Evolutionary conservation across 1,140 invertebrate genomes (phyloP), one percentile per base, ranked within the genome.

Genomic region (Atta cephalotes): DNA sequence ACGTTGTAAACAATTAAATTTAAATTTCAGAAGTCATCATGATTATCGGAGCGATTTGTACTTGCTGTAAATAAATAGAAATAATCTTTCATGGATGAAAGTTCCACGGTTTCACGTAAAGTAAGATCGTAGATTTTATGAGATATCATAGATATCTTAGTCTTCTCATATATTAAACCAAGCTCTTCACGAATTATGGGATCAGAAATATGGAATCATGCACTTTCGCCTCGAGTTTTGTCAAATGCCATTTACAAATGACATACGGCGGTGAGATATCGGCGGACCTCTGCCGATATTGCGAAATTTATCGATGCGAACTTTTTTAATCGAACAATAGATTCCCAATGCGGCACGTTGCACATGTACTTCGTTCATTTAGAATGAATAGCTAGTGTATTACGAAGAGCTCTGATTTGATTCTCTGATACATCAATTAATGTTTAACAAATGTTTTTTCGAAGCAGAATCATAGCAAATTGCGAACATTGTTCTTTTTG

Each of bases 271-370:
- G 39, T 74, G 80, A 49, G 80, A 84, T 84, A 84, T 74, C 39
- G 70, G 21, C 16, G 35, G 53, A 5, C 14, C 51, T 31, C 39
- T 62, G 80, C 68, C 58, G 56, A 84, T 84, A 84, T 84, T 62
- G 56, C 28, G 39, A 51, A 63, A 84, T 84, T 84, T 84, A 84
- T 76, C 14, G 63, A 14, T 9, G 56, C 25, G 56, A 74, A 84
- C 25, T 84, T 84, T 84, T 84, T 84, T 84, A 62, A 84, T 81
- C 79, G 31, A 53, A 71, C 39, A 74, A 84, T 70, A 74, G 80
- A 84, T 76, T 63, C 0, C 39, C 49, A 70, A 28, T 31, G 14
- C 35, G 16, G 21, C 53, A 60, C 18, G 56, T 56, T 39, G 68
- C 68, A 18, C 49, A n/a, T 21, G 28, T 28, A 12, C 18, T 72